Base-by-base conservation (phyloP, 2,113 vertebrate species). In the Rhea pennata region DNA sequence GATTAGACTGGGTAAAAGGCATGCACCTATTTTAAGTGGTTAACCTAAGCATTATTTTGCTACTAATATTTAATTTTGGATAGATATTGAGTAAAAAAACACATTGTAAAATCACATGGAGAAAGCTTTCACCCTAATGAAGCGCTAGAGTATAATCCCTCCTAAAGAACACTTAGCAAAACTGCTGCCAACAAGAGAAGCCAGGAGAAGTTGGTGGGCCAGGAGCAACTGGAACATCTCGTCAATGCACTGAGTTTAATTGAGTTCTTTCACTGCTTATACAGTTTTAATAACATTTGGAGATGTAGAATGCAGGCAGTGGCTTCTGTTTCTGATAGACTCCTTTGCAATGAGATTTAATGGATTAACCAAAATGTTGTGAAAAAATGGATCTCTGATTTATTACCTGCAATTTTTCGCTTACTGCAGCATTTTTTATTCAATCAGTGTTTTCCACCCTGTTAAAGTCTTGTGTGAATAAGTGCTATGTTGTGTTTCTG, bases 331-430 rank as follows among this genome's bases (percentile, higher is more conserved):
- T 95, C 97, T 97, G 98, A 98, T 96, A 92, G 96, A 96, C 97
- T 93, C 95, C 97, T 97, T 97, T 98, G 98, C 98, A 84, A 98
- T 87, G 95, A 97, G 96, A 98, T 98, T 98, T 98, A 98, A 97
- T 97, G 98, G 98, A 98, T 98, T 98, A 98, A 97, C 92, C 97
- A 98, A 97, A 98, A 97, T 93, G 97, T 98, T 96, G 97, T 97
- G 98, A 98, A 98, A 98, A 98, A 98, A 97, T 95, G 98, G 97
- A 98, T 98, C 97, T 96, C 97, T 98, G 98, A 99, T 98, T 98
- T 98, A 98, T 95, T 94, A 98, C 94, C 98, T 97, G 97, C 95
- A 95, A 96, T 97, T 98, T 98, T 98, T 98, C 97, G 98, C 98
- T 98, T 98, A 98, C 96, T 95, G 92, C 59, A 94, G 97, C 96